Percentiles rank a stretch among this genome's conserved stretches.
phyloP scores from a whole-genome alignment of 1,140 invertebrate genomes.

The Ladona fulva region DNA sequence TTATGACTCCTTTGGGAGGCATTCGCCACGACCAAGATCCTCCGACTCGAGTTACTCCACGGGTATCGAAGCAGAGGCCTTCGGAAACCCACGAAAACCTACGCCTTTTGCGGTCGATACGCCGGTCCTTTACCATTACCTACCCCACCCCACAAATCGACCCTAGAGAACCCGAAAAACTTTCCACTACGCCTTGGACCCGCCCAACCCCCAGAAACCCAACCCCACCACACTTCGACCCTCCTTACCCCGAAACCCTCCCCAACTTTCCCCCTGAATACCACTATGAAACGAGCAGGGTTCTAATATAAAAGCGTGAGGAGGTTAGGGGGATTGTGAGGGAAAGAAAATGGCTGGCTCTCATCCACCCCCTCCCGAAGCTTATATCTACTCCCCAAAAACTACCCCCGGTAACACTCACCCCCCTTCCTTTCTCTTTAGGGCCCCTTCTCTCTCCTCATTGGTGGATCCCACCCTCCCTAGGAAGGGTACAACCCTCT shows the following conservation, averaged over 20 bases:
- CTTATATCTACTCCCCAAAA: background rate
- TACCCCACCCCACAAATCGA: background rate
- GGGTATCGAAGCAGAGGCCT: too few relatives aligned
- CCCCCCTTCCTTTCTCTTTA: background rate
- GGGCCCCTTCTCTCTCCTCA: background rate
- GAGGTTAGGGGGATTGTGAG: background rate
- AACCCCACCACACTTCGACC: background rate
- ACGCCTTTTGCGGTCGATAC: background rate
- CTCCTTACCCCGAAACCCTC: background rate
- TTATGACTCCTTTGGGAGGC: too few relatives aligned
- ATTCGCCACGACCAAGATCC: too few relatives aligned
- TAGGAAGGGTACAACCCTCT: background rate
- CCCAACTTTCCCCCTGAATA: background rate
- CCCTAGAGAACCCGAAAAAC: background rate
- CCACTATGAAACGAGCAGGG: background rate
- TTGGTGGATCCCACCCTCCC: background rate
- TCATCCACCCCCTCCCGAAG: background rate
- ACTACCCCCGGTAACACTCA: background rate
- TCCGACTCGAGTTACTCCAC: too few relatives aligned
- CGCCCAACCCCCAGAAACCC: background rate
- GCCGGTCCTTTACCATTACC: background rate
- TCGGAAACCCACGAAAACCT: background rate
- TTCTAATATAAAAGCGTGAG: background rate
- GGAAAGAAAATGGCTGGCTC: background rate
- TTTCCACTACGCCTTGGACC: background rate